Percentiles rank a stretch among this genome's conserved stretches.
These are phyloP conservation scores for Dendrolimus pini DNA, from an alignment of 2,888 invertebrate genomes.

Conservation along the genomic window DNA sequence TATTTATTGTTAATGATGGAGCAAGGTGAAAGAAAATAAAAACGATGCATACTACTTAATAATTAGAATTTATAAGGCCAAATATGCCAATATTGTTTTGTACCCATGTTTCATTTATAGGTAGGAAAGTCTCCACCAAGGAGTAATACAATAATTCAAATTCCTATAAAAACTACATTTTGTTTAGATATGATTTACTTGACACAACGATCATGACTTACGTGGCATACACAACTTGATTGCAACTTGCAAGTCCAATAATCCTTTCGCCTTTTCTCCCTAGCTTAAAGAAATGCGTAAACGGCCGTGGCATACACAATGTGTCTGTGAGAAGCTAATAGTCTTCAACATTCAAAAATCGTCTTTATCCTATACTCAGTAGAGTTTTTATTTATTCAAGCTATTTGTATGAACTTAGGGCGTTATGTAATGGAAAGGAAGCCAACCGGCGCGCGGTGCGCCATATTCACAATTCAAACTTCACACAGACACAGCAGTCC, in stretches of 20 bases:
- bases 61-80: too few relatives aligned
- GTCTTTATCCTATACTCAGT: background rate
- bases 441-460: slow-evolving; percentile 29
- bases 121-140: too few relatives aligned
- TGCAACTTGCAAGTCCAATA: background rate
- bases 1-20: too few relatives aligned
- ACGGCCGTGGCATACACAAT: slow-evolving; percentile 61
- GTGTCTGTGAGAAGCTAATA: slow-evolving; percentile 28
- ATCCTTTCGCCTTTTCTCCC: slow-evolving; percentile 70
- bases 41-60: too few relatives aligned
- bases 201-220: too few relatives aligned
- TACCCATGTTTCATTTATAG: too few relatives aligned
- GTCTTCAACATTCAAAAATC: background rate
- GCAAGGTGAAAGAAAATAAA: too few relatives aligned
- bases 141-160: too few relatives aligned
- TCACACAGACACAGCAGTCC: background rate
- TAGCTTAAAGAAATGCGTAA: slow-evolving; percentile 59
- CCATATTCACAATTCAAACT: background rate
- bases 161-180: too few relatives aligned
- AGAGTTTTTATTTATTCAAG: background rate
- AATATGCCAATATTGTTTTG: too few relatives aligned
- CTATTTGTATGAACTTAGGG: slow-evolving; percentile 14
- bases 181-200: too few relatives aligned
- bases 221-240: background rate
- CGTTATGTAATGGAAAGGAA: slow-evolving; percentile 22